Evolutionary conservation across 2,888 invertebrate genomes (phyloP), one percentile per base, ranked within the genome.

Genomic region (Melieria picta): DNA sequence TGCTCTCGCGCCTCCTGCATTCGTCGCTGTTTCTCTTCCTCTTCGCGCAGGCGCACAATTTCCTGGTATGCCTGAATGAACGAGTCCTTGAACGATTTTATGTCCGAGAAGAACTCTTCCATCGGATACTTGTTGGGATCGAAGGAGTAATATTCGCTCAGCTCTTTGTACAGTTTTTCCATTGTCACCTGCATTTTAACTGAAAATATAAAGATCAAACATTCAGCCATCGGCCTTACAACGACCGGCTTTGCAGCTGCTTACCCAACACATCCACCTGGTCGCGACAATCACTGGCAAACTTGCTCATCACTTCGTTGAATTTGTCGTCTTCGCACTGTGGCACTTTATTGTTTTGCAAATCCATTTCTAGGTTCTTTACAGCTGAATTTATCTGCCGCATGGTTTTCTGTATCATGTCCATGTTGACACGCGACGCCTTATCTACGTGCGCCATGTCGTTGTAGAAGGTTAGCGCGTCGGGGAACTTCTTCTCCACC

Each of bases 81-180:
- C 45, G 93, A 91, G 83, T 97, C 96, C 85, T 97, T 97, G 86
- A 99, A 99, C 0, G 93, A 93, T 88, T 97, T 98, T 76, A 99
- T 90, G 83, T 99, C 99, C 0, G 91, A 91, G 86, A 99, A 98
- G 89, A 99, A 97, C 84, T 99, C 98, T 82, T 99, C 99, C 78
- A 98, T 90, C 0, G 94, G 91, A 83, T 98, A 99, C 86, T 99
- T 99, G 76, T 92, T 93, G 7, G 93, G 91, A 83, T 99, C 98
- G 86, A 99, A 98, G 2, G 93, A 91, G 86, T 92, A 98, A 86
- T 94, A 99, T 80, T 97, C 97, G 0, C 95, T 92, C 9, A 98
- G 88, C 63, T 94, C 94, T 4, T 90, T 90, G 88, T 94, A 99
- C 0, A 96, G 87, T 9, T 90, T 91, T 77, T 95, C 95, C 94